Base-by-base conservation (phyloP, 2,797 vertebrate species). In the Adelosebastes latens region DNA sequence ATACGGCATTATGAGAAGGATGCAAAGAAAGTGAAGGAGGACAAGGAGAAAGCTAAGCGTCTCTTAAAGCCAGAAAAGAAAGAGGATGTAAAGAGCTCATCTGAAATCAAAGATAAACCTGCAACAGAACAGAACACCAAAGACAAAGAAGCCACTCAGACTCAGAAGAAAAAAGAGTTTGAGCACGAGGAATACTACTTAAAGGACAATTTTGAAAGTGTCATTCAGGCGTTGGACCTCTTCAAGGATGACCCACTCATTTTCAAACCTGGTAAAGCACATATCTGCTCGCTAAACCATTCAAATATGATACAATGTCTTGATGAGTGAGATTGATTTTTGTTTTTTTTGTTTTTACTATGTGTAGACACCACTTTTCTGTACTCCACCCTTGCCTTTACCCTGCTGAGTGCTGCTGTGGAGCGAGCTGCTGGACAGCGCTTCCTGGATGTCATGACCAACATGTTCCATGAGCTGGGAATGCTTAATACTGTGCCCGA, bases 1-100 rank as follows among this genome's bases (percentile, higher is more conserved):
- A 99, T 99, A 86, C 96, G 98, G 63, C 99, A 99, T 87, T 99
- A 99, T 79, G 99, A 99, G 85, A 99, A 97, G 89, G 97, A 99
- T 73, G 88, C 94, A 71, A 91, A 96, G 77, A 99, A 98, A 93
- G 97, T 99, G 75, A 97, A 94, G 77, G 97, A 98, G 87, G 95
- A 97, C 81, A 95, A 79, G 61, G 94, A 95, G 72, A 98, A 97
- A 88, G 94, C 94, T 2, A 97, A 96, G 81, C 94, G 92, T 82
- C 93, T 94, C 73, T 59, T 95, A 32, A 97, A 96, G 72, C 88
- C 89, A 22, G 92, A 89, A 66, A 88, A 88, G 32, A 87, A 68
- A 55, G 81, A 80, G 6, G 80, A 88, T 24, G 94, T 96, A 71
- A 96, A 94, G 75, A 72, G 59, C 42, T 92, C 93, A 7, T 62